A percentile compares a stretch with the other conserved stretches of the same genome.
Evolutionary conservation across 2,888 invertebrate genomes (phyloP).

Genomic region (Diloba caeruleocephala): DNA sequence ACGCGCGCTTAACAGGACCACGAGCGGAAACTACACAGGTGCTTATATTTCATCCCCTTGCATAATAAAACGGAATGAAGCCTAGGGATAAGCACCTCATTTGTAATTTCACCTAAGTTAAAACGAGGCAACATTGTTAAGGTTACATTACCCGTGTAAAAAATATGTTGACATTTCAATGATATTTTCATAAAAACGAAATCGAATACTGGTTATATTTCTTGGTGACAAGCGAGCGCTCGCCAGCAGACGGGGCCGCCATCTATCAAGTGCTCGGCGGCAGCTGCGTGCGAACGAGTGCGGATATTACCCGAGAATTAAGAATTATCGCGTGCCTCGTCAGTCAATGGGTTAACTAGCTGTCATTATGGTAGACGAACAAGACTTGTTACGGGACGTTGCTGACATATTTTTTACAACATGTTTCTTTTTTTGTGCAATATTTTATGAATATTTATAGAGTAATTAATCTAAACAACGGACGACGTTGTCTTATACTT

Average conservation of each 20-base stretch:
- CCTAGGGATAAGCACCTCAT: constrained; percentile 5
- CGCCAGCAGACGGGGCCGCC: constrained; percentile 17
- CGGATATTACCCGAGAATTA: constrained; percentile 16
- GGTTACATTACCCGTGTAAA: too few relatives aligned
- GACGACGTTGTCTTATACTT: too few relatives aligned
- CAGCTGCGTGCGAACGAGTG: constrained; percentile 39
- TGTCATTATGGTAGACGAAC: background rate
- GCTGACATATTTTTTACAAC: too few relatives aligned
- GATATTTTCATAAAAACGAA: constrained; percentile 3
- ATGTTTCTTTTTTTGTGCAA: too few relatives aligned
- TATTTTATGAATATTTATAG: too few relatives aligned
- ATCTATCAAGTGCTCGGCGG: constrained; percentile 32
- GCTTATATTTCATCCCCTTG: constrained; percentile 38
- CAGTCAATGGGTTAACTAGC: background rate
- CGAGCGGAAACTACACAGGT: constrained; percentile 56
- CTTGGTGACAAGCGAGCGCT: constrained; percentile 14
- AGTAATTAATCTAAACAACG: too few relatives aligned
- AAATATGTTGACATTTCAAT: background rate
- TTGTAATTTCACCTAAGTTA: constrained; percentile 18
- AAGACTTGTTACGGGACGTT: too few relatives aligned
- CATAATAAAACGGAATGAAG: constrained; percentile 25
- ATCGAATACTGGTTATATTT: constrained; percentile 17
- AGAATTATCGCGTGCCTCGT: background rate
- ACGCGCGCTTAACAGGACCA: constrained; percentile 37
- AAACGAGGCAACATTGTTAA: constrained; percentile 1